Evolutionary conservation across 2,888 invertebrate species (phyloP), one percentile per base, ranked within the genome.

Genomic region (Dicranocentrus wangi): DNA sequence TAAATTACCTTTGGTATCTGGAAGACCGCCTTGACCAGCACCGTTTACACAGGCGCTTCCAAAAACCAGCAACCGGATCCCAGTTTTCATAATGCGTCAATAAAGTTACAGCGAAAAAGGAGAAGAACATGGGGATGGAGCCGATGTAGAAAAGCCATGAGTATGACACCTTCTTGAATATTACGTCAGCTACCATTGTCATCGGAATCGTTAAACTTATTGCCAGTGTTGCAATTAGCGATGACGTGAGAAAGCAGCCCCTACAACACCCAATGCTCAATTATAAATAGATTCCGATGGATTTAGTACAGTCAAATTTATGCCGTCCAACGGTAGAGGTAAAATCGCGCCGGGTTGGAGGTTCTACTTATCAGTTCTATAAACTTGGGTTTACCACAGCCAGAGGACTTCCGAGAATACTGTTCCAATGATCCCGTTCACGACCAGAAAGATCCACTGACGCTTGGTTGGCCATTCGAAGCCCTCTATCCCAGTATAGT

Each of bases 231-330:
- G 96, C 98, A 87, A 96, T 93, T 63, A 95, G 91, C 0, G 96
- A 93, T 15, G 97, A 97, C 19, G 98, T 98, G 87, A 98, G 90
- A 87, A 97, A 96, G 87, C 96, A 94, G 66, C 97, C 98, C 95
- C 97, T 97, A 89, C 1, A 89, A 89, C 73, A 25, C 2, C n/a
- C n/a, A n/a, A n/a, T n/a, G n/a, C n/a, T n/a, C n/a, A n/a, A n/a
- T n/a, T n/a, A n/a, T n/a, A n/a, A n/a, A n/a, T n/a, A n/a, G n/a
- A n/a, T n/a, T n/a, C n/a, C n/a, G n/a, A n/a, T n/a, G n/a, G n/a
- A n/a, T n/a, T 32, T 32, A 32, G 10, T 32, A 3, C 5, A 32
- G 10, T 32, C 32, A 32, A 32, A 32, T 32, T 32, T 32, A n/a
- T 17, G 21, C 10, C 63, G 2, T 66, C 51, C 19, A 51, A 77